These are phyloP conservation scores for Rotaria socialis DNA, from an alignment of 2,888 invertebrate genomes.

Conservation along the genomic window DNA sequence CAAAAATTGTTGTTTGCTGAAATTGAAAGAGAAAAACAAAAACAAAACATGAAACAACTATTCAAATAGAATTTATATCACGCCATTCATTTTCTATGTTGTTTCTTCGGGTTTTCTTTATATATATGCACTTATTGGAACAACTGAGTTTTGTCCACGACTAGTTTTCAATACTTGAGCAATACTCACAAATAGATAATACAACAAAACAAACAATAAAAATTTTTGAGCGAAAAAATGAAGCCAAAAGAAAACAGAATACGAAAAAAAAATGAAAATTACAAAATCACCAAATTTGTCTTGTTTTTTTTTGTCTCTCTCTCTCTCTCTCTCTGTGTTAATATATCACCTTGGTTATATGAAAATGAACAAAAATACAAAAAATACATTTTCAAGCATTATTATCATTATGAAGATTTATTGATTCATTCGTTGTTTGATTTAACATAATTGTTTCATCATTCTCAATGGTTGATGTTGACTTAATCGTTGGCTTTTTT, in stretches of 20 bases:
- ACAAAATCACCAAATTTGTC: constrained; percentile 1
- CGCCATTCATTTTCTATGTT: neutral
- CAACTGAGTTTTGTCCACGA: neutral
- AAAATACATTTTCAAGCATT: neutral
- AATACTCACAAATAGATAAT: constrained; percentile 1
- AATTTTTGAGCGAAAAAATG: neutral
- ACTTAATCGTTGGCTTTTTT: neutral
- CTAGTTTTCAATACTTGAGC: constrained; percentile 10
- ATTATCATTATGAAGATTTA: neutral
- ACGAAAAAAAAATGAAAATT: neutral
- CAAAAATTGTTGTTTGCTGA: neutral
- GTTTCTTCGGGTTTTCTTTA: neutral
- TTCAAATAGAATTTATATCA: neutral
- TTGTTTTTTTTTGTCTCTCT: neutral
- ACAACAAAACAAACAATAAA: constrained; percentile 10
- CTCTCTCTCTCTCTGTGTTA: no score
- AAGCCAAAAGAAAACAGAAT: neutral
- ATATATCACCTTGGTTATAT: neutral
- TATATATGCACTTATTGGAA: neutral
- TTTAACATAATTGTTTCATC: neutral
- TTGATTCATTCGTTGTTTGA: neutral
- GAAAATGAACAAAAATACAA: neutral
- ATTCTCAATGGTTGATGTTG: constrained; percentile 3
- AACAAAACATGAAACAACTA: neutral
- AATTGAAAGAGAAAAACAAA: neutral